phyloP scores from a whole-genome alignment of 2,888 invertebrate species.

The Hartigia nigra region DNA sequence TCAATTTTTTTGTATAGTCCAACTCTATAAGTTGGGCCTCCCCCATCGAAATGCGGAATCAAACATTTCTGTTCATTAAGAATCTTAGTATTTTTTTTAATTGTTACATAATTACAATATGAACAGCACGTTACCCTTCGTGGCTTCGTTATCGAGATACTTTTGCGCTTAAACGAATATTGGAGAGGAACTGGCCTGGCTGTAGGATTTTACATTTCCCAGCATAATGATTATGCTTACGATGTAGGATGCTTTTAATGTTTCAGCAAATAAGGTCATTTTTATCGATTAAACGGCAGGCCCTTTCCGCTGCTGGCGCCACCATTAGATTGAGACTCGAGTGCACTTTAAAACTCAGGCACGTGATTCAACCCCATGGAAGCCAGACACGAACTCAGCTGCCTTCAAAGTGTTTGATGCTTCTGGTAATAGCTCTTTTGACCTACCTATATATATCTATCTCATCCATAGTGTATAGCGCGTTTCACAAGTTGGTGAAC shows the following conservation, averaged over 20 bases:
- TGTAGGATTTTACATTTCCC: not conserved
- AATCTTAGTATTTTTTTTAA: not conserved
- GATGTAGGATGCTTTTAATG: not conserved
- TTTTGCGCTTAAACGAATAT: not conserved
- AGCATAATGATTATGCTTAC: not conserved
- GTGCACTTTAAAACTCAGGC: slow-evolving; percentile 32
- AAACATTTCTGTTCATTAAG: not conserved
- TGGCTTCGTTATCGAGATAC: not conserved
- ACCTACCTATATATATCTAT: slow-evolving; percentile 4
- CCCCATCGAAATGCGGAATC: not conserved
- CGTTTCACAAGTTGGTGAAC: not conserved
- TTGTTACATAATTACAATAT: not conserved
- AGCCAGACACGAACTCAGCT: slow-evolving; percentile 5
- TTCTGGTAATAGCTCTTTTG: slow-evolving; percentile 28
- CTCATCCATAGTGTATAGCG: not conserved
- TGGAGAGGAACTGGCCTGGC: not conserved
- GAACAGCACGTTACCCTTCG: not conserved
- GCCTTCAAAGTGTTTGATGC: slow-evolving; percentile 16
- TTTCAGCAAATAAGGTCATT: not conserved
- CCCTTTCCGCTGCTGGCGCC: not conserved
- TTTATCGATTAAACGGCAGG: not conserved
- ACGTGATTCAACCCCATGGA: slow-evolving; percentile 4
- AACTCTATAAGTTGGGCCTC: too few species aligned
- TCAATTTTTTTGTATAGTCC: not conserved
- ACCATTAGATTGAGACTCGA: slow-evolving; percentile 31